Conservation (phyloP, 2,888 invertebrate genomes). For the Poecilus cupreus region DNA sequence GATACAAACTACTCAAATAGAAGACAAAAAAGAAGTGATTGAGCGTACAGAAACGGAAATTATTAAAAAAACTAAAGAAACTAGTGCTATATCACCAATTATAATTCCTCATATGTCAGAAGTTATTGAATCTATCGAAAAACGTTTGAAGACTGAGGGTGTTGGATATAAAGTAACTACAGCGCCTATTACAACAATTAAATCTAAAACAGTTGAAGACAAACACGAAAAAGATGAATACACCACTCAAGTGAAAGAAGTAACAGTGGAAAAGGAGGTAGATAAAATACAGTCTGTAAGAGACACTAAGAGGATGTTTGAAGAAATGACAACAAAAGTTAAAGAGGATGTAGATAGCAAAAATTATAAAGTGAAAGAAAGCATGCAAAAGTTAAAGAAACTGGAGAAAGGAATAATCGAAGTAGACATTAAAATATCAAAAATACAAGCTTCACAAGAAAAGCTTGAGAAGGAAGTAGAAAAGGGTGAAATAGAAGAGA, state of each 20-base stretch:
- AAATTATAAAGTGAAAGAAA: constrained; percentile 51
- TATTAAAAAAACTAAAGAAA: constrained; percentile 44
- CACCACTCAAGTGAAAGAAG: constrained; percentile 46
- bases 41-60: constrained; percentile 57
- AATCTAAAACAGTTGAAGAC: constrained; percentile 37
- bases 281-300: constrained; percentile 67
- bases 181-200: constrained; percentile 10
- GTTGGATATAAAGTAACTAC: constrained; percentile 36
- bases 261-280: constrained; percentile 61
- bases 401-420: constrained; percentile 17
- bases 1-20: constrained; percentile 53
- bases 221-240: constrained; percentile 2
- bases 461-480: constrained; percentile 28
- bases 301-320: constrained; percentile 70
- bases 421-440: neutral
- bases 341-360: constrained; percentile 35
- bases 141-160: constrained; percentile 65
- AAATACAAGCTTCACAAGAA: constrained; percentile 32
- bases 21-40: constrained; percentile 54
- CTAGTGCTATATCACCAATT: constrained; percentile 60
- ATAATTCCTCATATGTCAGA: constrained; percentile 67
- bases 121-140: constrained; percentile 68
- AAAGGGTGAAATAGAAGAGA: neutral
- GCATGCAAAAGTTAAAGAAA: constrained; percentile 34
- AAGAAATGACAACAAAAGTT: constrained; percentile 64